These are phyloP conservation scores for Silurus asotus DNA, from an alignment of 2,113 vertebrate genomes.

Conservation along the genomic window DNA sequence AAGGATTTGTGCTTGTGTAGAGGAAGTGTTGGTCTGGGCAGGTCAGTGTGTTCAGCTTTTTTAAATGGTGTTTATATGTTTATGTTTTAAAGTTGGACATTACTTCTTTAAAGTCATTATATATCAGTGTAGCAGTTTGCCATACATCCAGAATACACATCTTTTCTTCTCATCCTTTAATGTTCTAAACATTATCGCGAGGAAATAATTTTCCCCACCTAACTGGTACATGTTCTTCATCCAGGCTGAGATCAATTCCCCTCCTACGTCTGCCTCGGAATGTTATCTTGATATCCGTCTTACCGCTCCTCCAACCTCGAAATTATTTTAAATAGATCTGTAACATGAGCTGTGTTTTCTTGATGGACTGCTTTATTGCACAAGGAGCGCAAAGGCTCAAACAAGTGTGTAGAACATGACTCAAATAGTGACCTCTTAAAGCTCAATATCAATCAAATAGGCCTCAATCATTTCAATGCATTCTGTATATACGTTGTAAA, in stretches of 20 bases:
- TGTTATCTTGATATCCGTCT: background rate
- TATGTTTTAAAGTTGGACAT: background rate
- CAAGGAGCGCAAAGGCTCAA: background rate
- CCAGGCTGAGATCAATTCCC: background rate
- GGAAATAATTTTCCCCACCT: background rate
- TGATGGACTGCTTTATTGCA: background rate
- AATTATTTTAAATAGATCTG: background rate
- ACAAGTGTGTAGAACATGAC: background rate
- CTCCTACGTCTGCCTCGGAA: background rate
- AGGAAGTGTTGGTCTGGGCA: background rate
- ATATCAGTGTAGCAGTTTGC: background rate
- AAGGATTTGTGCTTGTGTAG: background rate
- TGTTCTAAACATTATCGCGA: background rate
- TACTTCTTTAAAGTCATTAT: no score
- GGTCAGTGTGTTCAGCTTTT: background rate
- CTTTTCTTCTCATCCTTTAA: background rate
- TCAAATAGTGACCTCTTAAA: background rate
- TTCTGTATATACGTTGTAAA: background rate
- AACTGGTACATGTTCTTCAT: background rate
- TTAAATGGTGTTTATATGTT: background rate
- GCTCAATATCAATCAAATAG: background rate
- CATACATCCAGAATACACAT: background rate
- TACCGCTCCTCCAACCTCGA: background rate
- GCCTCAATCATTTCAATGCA: background rate
- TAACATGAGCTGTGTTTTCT: background rate